Evolutionary conservation across 2,888 invertebrate species (phyloP), one percentile per base, ranked within the genome.

Genomic region (Latheticus oryzae): DNA sequence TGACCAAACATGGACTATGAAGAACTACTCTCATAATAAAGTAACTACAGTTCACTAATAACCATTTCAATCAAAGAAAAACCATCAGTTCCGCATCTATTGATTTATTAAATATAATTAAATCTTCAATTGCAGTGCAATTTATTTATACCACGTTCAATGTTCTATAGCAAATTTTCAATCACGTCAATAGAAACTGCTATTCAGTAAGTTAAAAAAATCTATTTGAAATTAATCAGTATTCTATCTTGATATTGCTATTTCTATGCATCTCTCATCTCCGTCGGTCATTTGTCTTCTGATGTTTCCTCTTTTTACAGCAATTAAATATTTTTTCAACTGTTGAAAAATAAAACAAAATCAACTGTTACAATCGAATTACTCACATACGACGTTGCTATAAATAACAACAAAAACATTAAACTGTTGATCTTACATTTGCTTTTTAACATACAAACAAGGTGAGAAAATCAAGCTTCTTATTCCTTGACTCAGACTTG

Each of bases 101-200:
- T 12, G 38, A 38, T 38, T 23, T 38, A 38, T 23, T 12, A 38
- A 38, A 38, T 12, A 23, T 23, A 38, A 38, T 38, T 38, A 23
- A 37, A 23, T 5, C 38, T 23, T 23, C 12, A 21, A 9, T 15
- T 16, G 32, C 30, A 5, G 28, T 43, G 28, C 30, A 30, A 43
- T 30, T 43, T 43, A 43, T 42, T 15, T 30, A 28, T 30, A 4
- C 9, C 43, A 9, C 43, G 28, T 43, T 30, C 11, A 30, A 30
- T 30, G 16, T 11, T 28, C 17, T 43, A 30, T 30, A 30, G 12
- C 43, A 33, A 47, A 47, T 47, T 47, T 47, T 33, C 47, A 33
- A 33, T 47, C 47, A 23, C 12, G 23, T 13, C 13, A 43, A 43
- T 47, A 5, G n/a, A n/a, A n/a, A n/a, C n/a, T n/a, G n/a, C n/a